Evolutionary conservation across 1,140 invertebrate species (phyloP), one percentile per base, ranked within the genome.

Genomic region (Drosophila carrolli): DNA sequence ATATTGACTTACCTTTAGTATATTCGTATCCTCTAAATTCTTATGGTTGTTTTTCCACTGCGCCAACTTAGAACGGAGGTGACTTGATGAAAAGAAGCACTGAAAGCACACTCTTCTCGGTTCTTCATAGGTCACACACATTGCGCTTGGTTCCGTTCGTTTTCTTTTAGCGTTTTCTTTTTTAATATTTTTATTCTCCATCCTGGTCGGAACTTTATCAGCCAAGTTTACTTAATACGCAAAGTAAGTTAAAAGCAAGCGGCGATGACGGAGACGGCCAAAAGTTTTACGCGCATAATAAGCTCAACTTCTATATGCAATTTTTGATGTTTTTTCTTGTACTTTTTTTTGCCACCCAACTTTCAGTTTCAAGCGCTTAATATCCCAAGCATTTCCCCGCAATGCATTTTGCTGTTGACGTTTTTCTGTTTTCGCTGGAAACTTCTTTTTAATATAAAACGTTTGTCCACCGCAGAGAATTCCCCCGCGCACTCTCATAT

Each of bases 191-290:
- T 32, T 16, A 43, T 32, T 46, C 10, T 9, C 29, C 38, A 46
- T 44, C 55, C 40, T 37, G 38, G 68, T 51, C 53, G 55, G 51
- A 88, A 88, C 79, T 88, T 88, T 89, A 88, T 88, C 83, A 88
- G 84, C 66, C 80, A 88, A 88, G 83, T 88, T 88, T 84, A 89
- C 83, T 88, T 89, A 88, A 88, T 89, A 88, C 84, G 84, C 80
- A 86, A 86, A 88, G 84, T 88, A 89, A 88, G 78, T 79, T 78
- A 82, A 75, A 81, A 71, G 60, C 50, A 73, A 55, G 63, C 60
- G 62, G 51, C 51, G 50, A 61, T 70, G 46, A 53, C 48, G 72
- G 66, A 27, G 54, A 56, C 46, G 40, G 48, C 41, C 41, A 68
- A 89, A 86, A 88, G 67, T 88, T 89, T 83, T 88, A 78, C 76